phyloP scores from a whole-genome alignment of 1,140 invertebrate genomes.

The Camponotus pennsylvanicus region DNA sequence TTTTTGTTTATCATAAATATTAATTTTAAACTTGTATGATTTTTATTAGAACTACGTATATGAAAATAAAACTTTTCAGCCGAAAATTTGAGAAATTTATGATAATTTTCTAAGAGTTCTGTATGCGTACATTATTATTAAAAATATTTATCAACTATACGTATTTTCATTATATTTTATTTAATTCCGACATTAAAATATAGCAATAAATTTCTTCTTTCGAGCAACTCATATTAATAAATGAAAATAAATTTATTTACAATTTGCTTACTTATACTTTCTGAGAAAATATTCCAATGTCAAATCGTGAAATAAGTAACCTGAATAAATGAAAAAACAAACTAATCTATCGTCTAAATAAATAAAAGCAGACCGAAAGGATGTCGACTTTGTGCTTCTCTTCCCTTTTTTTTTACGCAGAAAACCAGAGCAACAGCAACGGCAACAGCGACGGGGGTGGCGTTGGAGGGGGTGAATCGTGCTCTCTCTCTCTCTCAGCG shows the following conservation, averaged over 20 bases:
- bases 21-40: background rate
- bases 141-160: background rate
- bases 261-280: background rate
- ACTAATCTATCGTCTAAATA: conserved; percentile 46
- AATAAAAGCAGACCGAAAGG: conserved; percentile 66
- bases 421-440: conserved; percentile 23
- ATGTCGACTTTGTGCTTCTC: conserved; percentile 66
- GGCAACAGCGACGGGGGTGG: conserved; percentile 46
- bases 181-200: background rate
- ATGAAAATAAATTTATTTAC: conserved; percentile 30
- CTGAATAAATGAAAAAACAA: conserved; percentile 36
- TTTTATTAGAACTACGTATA: background rate
- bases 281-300: background rate
- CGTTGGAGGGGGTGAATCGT: conserved; percentile 50
- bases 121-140: background rate
- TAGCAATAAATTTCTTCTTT: background rate
- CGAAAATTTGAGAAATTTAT: background rate
- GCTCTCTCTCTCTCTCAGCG: conserved; percentile 56
- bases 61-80: background rate
- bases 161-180: background rate
- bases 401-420: conserved; percentile 60
- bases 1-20: background rate
- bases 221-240: background rate
- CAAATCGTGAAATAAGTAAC: background rate
- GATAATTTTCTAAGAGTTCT: background rate